These are phyloP conservation scores for Phyllotreta striolata DNA, from an alignment of 2,888 invertebrate genomes.

Conservation along the genomic window DNA sequence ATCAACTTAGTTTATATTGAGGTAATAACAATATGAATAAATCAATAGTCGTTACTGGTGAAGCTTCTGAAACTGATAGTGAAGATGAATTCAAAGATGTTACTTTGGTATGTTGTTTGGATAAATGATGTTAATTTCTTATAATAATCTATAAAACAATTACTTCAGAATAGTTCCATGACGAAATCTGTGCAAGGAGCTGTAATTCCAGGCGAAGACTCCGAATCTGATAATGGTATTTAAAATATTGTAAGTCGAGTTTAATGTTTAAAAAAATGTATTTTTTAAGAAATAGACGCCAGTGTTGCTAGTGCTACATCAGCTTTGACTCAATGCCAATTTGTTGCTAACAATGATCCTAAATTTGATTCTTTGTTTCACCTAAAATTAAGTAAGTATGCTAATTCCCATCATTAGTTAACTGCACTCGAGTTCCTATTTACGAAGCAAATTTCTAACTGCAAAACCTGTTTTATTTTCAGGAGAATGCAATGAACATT, in stretches of 20 bases:
- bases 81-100: constrained; percentile 51
- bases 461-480: constrained; percentile 36
- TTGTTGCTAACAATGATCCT: constrained; percentile 30
- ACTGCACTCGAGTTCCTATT: not conserved
- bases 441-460: not conserved
- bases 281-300: constrained; percentile 48
- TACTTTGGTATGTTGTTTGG: constrained; percentile 3
- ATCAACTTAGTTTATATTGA: too few species aligned
- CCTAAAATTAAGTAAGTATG: constrained; percentile 53
- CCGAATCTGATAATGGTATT: constrained; percentile 58
- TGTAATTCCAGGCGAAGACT: constrained; percentile 58
- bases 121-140: constrained; percentile 13
- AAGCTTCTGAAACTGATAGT: constrained; percentile 60
- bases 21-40: constrained; percentile 44
- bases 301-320: constrained; percentile 54
- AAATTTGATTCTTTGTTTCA: constrained; percentile 53
- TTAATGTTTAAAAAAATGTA: constrained; percentile 5
- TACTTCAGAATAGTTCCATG: constrained; percentile 39
- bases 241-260: constrained; percentile 11
- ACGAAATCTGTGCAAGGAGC: constrained; percentile 53
- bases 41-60: constrained; percentile 55
- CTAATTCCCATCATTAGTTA: not conserved
- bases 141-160: constrained; percentile 2
- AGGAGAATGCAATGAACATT: constrained; percentile 56
- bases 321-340: constrained; percentile 44